These are phyloP conservation scores for Himantopus leucocephalus DNA, from an alignment of 2,113 vertebrate species.

Conservation along the genomic window DNA sequence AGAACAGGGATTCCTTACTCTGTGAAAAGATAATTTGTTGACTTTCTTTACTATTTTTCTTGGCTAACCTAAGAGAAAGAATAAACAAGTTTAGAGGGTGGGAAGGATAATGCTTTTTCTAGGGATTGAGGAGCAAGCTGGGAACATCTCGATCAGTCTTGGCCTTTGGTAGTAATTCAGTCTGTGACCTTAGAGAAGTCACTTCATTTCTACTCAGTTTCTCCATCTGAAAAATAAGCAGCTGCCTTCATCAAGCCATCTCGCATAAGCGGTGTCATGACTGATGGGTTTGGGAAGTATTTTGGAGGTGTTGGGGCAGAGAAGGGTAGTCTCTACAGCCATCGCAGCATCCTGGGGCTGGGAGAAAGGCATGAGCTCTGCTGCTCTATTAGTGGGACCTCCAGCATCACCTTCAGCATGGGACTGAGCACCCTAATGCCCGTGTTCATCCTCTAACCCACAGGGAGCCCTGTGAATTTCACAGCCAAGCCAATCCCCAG, in stretches of 20 bases:
- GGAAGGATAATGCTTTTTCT: not conserved
- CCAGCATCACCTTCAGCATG: not conserved
- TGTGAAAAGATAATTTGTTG: not conserved
- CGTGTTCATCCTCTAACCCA: rapidly evolving
- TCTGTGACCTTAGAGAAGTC: not conserved
- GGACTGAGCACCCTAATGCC: not conserved
- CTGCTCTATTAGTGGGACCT: not conserved
- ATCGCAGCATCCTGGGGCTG: rapidly evolving
- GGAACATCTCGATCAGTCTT: not conserved
- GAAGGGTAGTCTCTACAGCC: not conserved
- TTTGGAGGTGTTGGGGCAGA: not conserved
- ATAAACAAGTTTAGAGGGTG: not conserved
- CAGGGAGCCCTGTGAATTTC: not conserved
- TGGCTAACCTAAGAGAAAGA: not conserved
- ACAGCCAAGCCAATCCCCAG: not conserved
- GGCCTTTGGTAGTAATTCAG: not conserved
- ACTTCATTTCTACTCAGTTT: not conserved
- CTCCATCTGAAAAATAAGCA: not conserved
- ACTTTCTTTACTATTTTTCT: not conserved
- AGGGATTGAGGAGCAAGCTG: not conserved
- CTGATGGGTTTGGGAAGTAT: not conserved
- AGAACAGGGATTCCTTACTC: not conserved
- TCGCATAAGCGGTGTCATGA: not conserved
- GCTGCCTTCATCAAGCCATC: not conserved
- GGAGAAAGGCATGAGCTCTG: not conserved